These are phyloP conservation scores for Cephus sareptanus DNA, from an alignment of 2,888 invertebrate genomes.

Conservation along the genomic window DNA sequence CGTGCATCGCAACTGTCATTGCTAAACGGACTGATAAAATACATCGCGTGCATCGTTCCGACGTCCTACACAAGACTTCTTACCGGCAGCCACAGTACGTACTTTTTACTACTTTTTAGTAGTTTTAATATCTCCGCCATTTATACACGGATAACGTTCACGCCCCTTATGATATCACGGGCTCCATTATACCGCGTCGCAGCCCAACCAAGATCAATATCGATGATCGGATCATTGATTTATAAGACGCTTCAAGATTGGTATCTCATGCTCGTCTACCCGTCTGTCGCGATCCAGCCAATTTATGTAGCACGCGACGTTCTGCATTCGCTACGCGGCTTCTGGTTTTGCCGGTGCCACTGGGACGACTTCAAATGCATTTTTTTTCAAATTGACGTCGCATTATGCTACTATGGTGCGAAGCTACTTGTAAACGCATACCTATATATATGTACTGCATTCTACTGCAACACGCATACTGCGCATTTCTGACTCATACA, in stretches of 20 bases:
- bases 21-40: constrained; percentile 3
- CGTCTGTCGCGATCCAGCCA: constrained; percentile 41
- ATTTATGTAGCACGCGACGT: constrained; percentile 55
- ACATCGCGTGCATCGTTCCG: constrained; percentile 1
- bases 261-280: constrained; percentile 40
- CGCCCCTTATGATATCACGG: neutral
- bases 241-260: constrained; percentile 46
- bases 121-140: neutral
- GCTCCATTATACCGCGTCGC: constrained; percentile 3
- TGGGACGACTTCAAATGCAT: neutral
- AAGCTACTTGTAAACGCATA: neutral
- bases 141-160: neutral
- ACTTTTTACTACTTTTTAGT: neutral
- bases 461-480: neutral
- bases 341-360: constrained; percentile 45
- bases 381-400: neutral
- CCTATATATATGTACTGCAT: neutral
- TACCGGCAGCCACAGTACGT: neutral
- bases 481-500: neutral
- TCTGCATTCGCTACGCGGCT: constrained; percentile 39
- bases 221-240: constrained; percentile 47
- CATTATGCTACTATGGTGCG: neutral
- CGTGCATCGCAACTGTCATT: neutral
- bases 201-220: constrained; percentile 37
- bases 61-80: constrained; percentile 3